phyloP scores from a whole-genome alignment of 2,113 vertebrate species.

The Ovibos moschatus region DNA sequence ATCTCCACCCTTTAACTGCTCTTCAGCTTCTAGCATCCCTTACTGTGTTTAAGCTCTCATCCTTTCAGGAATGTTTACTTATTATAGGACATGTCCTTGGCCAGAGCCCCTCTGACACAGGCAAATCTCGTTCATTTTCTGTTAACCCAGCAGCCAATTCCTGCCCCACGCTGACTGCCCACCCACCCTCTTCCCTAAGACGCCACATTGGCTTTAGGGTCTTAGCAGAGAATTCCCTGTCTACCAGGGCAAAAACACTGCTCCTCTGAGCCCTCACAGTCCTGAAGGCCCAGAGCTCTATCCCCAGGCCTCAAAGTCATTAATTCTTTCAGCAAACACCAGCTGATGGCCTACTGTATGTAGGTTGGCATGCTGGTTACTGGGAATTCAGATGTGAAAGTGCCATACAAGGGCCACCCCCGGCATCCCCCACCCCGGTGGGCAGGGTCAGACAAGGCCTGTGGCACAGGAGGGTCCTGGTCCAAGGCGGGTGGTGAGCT shows the following conservation, averaged over 20 bases:
- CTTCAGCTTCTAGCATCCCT: not conserved
- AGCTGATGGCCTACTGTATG: not conserved
- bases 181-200: not conserved
- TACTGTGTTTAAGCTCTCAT: not conserved
- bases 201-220: not conserved
- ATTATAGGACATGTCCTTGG: not conserved
- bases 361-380: not conserved
- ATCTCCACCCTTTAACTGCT: not conserved
- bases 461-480: not conserved
- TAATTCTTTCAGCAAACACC: not conserved
- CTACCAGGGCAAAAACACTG: not conserved
- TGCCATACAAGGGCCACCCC: not conserved
- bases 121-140: not conserved
- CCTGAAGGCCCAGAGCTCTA: not conserved
- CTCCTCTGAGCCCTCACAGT: not conserved
- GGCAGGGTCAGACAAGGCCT: not conserved
- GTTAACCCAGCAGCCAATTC: not conserved
- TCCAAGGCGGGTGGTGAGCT: fast-evolving
- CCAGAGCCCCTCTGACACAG: not conserved
- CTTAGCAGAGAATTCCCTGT: not conserved
- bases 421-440: fast-evolving
- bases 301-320: not conserved
- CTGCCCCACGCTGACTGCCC: not conserved
- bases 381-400: not conserved
- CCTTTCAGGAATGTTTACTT: not conserved